Evolutionary conservation across 2,113 vertebrate species (phyloP), one percentile per base, ranked within the genome.

Genomic region (Lampris megalopsis): DNA sequence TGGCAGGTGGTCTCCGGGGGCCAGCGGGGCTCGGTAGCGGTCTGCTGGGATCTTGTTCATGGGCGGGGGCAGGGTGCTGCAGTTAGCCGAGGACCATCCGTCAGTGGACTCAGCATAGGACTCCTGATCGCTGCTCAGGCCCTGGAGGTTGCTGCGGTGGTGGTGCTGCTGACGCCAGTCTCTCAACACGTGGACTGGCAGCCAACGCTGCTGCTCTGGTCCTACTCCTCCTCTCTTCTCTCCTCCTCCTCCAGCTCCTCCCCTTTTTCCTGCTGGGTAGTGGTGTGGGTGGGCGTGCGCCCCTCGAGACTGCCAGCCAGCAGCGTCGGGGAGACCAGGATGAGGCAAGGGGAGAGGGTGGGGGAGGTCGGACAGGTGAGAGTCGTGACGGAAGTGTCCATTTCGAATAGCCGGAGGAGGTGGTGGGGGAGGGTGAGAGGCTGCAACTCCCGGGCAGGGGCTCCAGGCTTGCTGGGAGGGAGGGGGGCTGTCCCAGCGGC

Each of bases 41-140:
- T 99, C 98, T 0, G 98, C 98, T 0, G 98, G 98, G 61, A 99
- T 99, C 91, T 99, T 99, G 80, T 36, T 99, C 98, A 99, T 99
- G 41, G 98, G 98, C 0, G 98, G 98, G 1, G 98, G 98, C 73
- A 99, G 95, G 0, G 98, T 99, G 75, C 97, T 96, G 48, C 97
- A 99, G 92, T 99, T 99, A 1, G 97, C 91, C 0, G 97, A 98
- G 0, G 98, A 99, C 97, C 97, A 97, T 40, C 98, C 98, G 0
- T 99, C 98, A 0, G 98, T 99, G 53, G 98, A 99, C 86, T 99
- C 98, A 0, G 97, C 97, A 76, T 97, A 98, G 0, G 98, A 99
- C 90, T 99, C 98, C 93, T 99, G 98, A 86, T 99, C 98, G 0
- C 98, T 99, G 75, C 93, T 90, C 60, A 86, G 77, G 45, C 90